Evolutionary conservation across 2,888 invertebrate species (phyloP).

Genomic region (Agrotis clavis): DNA sequence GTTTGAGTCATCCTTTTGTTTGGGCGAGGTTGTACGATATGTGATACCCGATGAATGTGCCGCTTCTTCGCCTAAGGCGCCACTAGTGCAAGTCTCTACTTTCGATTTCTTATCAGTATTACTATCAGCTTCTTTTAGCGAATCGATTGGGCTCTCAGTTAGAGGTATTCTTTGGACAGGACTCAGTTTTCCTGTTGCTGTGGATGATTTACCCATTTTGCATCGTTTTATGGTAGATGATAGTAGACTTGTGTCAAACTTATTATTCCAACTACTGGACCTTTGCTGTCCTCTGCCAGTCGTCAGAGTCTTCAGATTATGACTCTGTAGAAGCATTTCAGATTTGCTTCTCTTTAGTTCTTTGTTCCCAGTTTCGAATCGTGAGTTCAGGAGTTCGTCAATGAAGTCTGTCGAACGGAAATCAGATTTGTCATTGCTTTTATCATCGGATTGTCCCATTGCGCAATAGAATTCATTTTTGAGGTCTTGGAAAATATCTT

Average conservation of each 20-base stretch:
- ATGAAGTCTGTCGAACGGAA: constrained; percentile 90
- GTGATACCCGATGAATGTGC: constrained; percentile 87
- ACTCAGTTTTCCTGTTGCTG: constrained; percentile 85
- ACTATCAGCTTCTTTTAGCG: constrained; percentile 81
- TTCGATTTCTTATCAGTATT: constrained; percentile 82
- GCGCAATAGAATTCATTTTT: constrained; percentile 91
- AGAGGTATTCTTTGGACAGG: constrained; percentile 81
- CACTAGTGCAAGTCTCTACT: constrained; percentile 75
- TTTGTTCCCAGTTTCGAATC: constrained; percentile 87
- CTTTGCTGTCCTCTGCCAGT: constrained; percentile 92
- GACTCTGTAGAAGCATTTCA: constrained; percentile 91
- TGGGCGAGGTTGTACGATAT: constrained; percentile 83
- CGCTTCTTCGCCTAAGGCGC: constrained; percentile 80
- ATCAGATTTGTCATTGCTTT: constrained; percentile 87
- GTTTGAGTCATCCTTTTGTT: constrained; percentile 81
- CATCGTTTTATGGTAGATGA: constrained; percentile 93
- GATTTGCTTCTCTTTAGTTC: constrained; percentile 93
- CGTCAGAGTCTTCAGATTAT: constrained; percentile 87
- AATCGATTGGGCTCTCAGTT: constrained; percentile 79
- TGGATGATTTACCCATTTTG: constrained; percentile 91
- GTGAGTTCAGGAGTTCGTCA: constrained; percentile 90
- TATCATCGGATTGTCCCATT: constrained; percentile 85
- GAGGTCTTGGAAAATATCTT: constrained; percentile 95
- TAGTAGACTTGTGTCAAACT: constrained; percentile 92
- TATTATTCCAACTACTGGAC: constrained; percentile 94